These are phyloP conservation scores for Amphipoea lucens DNA, from an alignment of 2,888 invertebrate genomes.

Conservation along the genomic window DNA sequence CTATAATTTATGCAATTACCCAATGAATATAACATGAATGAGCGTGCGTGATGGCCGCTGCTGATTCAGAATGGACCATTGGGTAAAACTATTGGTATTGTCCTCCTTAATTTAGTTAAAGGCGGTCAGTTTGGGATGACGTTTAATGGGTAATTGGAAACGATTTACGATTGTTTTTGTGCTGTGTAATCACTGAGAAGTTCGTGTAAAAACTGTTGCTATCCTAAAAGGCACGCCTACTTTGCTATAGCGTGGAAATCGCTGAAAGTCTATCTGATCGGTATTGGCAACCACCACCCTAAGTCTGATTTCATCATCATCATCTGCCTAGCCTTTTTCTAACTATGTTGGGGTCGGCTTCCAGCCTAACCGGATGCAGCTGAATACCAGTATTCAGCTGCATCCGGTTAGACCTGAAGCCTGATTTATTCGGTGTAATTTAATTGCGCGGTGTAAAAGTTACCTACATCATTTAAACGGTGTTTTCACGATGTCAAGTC, in stretches of 20 bases:
- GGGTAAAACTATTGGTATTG: conserved; percentile 45
- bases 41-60: conserved; percentile 48
- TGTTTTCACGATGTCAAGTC: neutral
- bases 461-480: no score
- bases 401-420: no score
- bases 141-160: conserved; percentile 9
- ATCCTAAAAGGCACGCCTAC: no score
- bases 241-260: neutral
- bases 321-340: no score
- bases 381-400: no score
- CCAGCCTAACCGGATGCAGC: no score
- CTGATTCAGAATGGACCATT: conserved; percentile 46
- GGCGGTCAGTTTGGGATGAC: conserved; percentile 4
- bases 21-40: conserved; percentile 71
- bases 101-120: conserved; percentile 38
- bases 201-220: neutral
- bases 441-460: neutral
- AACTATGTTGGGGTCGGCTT: no score
- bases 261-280: neutral
- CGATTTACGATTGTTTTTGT: conserved; percentile 32
- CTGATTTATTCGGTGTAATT: neutral
- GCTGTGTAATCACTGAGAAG: neutral
- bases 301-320: neutral
- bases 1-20: conserved; percentile 68
- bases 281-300: no score